Base-by-base conservation (phyloP, 2,888 invertebrate species). In the Eledone cirrhosa region DNA sequence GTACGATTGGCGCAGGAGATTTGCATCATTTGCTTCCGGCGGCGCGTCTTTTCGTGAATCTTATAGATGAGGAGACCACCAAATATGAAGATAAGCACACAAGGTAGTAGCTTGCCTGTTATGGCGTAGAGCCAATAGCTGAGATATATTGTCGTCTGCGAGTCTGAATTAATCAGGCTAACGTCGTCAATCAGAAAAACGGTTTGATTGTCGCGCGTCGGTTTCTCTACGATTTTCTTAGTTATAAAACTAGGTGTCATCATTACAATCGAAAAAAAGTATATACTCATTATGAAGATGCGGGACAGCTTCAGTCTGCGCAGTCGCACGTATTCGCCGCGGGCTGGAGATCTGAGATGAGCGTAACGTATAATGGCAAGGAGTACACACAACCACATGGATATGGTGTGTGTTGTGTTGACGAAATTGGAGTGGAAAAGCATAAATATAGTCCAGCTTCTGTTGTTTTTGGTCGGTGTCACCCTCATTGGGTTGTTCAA, bases 111-210 rank as follows among this genome's bases (percentile, higher is more conserved):
- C 91, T 98, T 98, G 84, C 97, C 95, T 82, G 97, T 94, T 19
- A 97, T 95, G 90, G 96, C 95, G 91, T 97, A 97, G 88, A 97
- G 94, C 94, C 96, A 96, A 90, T 97, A 95, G 88, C 96, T 97
- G 81, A 87, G 79, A 19, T 86, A 78, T 5, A 87, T 86, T 65
- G 86, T 83, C 0, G 85, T 79, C 48, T 84, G 83, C 2, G 86
- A 87, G 53, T 85, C 84, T 78, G 85, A 84, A 72, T 81, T 82
- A 8, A 85, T 87, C 8, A 86, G 80, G 14, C 84, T 83, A 33
- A 86, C 77, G 80, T 85, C 84, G 80, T 84, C 81, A 3, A 87
- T 78, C 72, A 84, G 82, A 80, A 84, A 87, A 11, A 85, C 80
- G 0, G 86, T 87, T 48, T 80, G 78, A 77, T 86, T 87, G 16